Conservation (phyloP, 2,113 vertebrate species). For the Lampris incognitus region DNA sequence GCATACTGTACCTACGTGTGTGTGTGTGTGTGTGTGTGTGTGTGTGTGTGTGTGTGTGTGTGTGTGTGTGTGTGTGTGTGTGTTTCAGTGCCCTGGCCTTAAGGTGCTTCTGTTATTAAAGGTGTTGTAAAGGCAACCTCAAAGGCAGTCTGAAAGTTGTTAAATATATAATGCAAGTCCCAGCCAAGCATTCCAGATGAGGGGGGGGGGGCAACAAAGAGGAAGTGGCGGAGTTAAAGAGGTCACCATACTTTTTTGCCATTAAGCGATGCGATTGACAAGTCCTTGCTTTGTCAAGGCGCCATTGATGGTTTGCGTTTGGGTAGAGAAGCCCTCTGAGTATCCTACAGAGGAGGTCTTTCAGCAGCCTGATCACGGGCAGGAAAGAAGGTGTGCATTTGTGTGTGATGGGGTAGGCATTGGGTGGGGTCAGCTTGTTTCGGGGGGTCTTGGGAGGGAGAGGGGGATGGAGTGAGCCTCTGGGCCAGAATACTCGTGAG, state of each 20-base stretch:
- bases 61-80: slow-evolving; percentile 6
- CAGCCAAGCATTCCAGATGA: not conserved
- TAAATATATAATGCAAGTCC: slow-evolving; percentile 40
- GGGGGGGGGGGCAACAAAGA: slow-evolving; percentile 35
- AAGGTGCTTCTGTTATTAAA: slow-evolving; percentile 40
- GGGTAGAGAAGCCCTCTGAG: slow-evolving; percentile 23
- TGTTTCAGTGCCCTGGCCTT: slow-evolving; percentile 18
- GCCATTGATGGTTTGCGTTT: slow-evolving; percentile 23
- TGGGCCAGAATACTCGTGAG: slow-evolving; percentile 23
- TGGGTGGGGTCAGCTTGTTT: slow-evolving; percentile 40
- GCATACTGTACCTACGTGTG: slow-evolving; percentile 16
- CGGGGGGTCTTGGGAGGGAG: slow-evolving; percentile 11
- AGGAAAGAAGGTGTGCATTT: slow-evolving; percentile 26
- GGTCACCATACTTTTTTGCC: slow-evolving; percentile 32
- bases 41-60: slow-evolving; percentile 11
- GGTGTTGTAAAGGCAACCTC: slow-evolving; percentile 37
- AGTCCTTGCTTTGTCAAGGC: slow-evolving; percentile 51
- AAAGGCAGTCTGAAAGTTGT: slow-evolving; percentile 28
- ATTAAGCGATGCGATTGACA: slow-evolving; percentile 40
- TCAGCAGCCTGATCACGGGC: slow-evolving; percentile 54
- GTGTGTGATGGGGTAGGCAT: slow-evolving; percentile 10
- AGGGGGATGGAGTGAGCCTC: slow-evolving; percentile 15
- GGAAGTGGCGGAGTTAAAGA: slow-evolving; percentile 12
- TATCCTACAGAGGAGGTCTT: slow-evolving; percentile 45
- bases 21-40: slow-evolving; percentile 1